phyloP scores from a whole-genome alignment of 23 tunicate species.

The Clavelina lepadiformis region DNA sequence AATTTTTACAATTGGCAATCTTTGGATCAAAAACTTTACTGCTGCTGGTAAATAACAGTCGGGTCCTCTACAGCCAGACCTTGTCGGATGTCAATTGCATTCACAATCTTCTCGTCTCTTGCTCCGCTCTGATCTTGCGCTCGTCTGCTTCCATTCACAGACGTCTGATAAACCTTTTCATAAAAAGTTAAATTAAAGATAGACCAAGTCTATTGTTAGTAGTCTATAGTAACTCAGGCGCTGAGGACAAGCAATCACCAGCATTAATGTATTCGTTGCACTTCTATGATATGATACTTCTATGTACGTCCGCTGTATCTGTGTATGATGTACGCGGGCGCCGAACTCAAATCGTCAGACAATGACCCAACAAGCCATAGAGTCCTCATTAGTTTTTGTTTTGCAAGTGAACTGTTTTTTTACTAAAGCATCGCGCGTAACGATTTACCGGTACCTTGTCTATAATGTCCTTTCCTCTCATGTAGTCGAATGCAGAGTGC shows the following conservation, averaged over 20 bases:
- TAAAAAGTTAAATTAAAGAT: no score
- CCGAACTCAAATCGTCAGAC: not conserved
- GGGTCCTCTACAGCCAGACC: constrained; percentile 73
- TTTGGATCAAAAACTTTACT: no score
- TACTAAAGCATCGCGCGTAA: no score
- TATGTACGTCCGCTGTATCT: not conserved
- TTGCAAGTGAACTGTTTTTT: no score
- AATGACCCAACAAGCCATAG: no score
- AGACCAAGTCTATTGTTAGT: not conserved
- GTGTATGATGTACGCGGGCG: not conserved
- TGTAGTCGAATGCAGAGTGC: constrained; percentile 51
- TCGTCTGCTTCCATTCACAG: constrained; percentile 44
- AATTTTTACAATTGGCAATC: no score
- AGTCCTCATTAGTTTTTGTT: no score
- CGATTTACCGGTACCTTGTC: no score
- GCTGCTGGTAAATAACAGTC: constrained; percentile 28
- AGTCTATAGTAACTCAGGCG: not conserved
- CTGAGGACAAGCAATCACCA: no score
- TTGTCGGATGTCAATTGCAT: constrained; percentile 45
- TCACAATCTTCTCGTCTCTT: constrained; percentile 14
- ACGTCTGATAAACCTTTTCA: constrained; percentile 65
- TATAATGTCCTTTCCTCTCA: constrained; percentile 70
- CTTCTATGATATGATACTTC: not conserved
- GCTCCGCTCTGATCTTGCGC: not conserved
- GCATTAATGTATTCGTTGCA: not conserved